Evolutionary conservation across 1,140 invertebrate species (phyloP), one percentile per base, ranked within the genome.

Genomic region (Micrasema minimum): DNA sequence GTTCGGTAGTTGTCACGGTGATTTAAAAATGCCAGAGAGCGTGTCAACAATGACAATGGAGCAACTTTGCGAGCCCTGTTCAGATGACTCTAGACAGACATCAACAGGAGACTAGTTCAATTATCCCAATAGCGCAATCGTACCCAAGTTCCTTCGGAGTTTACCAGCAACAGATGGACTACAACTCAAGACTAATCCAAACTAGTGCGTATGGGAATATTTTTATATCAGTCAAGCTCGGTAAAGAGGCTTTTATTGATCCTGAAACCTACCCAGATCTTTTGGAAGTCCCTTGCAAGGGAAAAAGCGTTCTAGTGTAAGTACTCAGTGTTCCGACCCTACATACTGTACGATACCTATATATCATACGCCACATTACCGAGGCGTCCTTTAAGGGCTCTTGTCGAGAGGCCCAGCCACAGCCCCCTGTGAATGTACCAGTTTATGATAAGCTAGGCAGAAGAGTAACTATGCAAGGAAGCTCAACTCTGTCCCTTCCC

Each of bases 401-500:
- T 64, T 1, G 74, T 83, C 81, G 81, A 79, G 78, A 64, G 81
- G 50, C n/a, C n/a, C 72, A 85, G 66, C 82, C 84, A 65, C 35
- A 41, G 4, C 43, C 59, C 6, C 43, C 11, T 10, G 16, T 26
- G 4, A 64, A 64, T 26, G 16, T 16, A 0, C 87, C 90, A 14
- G 88, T 90, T 35, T 96, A 96, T 80, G 94, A 96, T 80, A 95
- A 95, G 78, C 93, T 96, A 90, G 94, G 94, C 0, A 91, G 92
- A 23, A 86, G 94, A 75, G 92, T 95, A 10, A 96, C 94, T 5
- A 93, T 93, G 1, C 92, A 92, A 72, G 94, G 93, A 31, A 89
- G 88, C 76, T 95, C 93, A 10, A 93, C 90, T 1, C 88, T 94
- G 72, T 94, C 93, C 12, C 80, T 95, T 69, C 91, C 90, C 31